Evolutionary conservation across 30 jellyfish, hydroid and myxozoan species (phyloP).

Genomic region (Aurelia aurita): DNA sequence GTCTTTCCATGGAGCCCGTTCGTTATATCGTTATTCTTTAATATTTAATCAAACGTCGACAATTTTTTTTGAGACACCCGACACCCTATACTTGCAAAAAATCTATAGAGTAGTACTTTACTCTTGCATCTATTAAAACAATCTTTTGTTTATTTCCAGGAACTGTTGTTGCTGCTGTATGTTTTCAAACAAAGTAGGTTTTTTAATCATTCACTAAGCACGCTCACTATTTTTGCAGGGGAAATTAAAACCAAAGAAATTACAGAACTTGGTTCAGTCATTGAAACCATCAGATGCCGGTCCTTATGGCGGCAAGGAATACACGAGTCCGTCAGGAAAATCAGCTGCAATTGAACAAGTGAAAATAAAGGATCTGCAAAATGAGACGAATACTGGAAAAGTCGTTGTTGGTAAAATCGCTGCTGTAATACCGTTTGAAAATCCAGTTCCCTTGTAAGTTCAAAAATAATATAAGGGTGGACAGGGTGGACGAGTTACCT

Average conservation of each 20-base stretch:
- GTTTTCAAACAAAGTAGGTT: too few relatives aligned
- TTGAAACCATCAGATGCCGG: slow-evolving; percentile 94
- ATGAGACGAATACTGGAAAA: slow-evolving; percentile 51
- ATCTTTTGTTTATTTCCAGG: too few relatives aligned
- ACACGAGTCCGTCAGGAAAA: slow-evolving; percentile 80
- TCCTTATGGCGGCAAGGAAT: slow-evolving; percentile 86
- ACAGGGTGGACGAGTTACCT: too few relatives aligned
- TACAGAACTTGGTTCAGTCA: slow-evolving; percentile 63
- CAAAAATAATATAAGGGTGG: too few relatives aligned
- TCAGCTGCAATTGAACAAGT: slow-evolving; percentile 49
- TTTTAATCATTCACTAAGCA: neutral
- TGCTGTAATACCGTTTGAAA: slow-evolving; percentile 78
- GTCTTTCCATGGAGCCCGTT: too few relatives aligned
- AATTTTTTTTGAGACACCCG: too few relatives aligned
- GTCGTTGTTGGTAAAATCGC: slow-evolving; percentile 91
- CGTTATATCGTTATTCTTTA: too few relatives aligned
- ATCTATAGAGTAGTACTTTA: too few relatives aligned
- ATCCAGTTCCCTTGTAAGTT: slow-evolving; percentile 95
- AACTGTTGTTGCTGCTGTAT: too few relatives aligned
- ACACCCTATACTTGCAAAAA: too few relatives aligned
- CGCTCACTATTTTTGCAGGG: slow-evolving; percentile 63
- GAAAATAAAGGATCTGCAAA: slow-evolving; percentile 34
- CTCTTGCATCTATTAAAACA: too few relatives aligned
- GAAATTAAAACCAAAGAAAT: slow-evolving; percentile 78
- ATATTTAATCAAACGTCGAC: too few relatives aligned